Conservation (phyloP, 1,140 invertebrate species). For the Drosophila kurseongensis region DNA sequence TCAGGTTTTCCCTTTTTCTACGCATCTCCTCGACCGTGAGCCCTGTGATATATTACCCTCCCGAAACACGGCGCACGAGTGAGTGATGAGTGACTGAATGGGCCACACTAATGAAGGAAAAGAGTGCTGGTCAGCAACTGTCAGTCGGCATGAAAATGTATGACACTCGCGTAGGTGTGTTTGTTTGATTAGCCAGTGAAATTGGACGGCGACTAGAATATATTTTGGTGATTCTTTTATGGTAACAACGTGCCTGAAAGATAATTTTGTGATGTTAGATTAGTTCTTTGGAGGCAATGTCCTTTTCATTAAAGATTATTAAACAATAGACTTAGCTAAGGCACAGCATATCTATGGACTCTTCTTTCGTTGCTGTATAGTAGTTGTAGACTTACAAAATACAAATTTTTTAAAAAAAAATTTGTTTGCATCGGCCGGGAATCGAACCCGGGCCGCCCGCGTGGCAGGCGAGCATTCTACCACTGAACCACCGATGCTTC, state of each 20-base stretch:
- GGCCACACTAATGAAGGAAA: slow-evolving; percentile 56
- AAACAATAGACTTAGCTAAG: neutral
- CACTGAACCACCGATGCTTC: slow-evolving; percentile 88
- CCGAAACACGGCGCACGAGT: slow-evolving; percentile 43
- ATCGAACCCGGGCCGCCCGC: slow-evolving; percentile 94
- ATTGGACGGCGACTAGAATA: neutral
- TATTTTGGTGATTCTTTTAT: neutral
- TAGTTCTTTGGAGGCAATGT: neutral
- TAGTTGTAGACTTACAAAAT: no score
- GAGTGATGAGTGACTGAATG: slow-evolving; percentile 65
- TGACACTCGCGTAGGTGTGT: slow-evolving; percentile 2
- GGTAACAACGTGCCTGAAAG: neutral
- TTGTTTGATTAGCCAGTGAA: slow-evolving; percentile 20
- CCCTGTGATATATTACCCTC: slow-evolving; percentile 61
- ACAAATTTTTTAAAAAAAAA: neutral
- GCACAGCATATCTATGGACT: neutral
- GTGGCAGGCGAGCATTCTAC: slow-evolving; percentile 93
- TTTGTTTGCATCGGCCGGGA: slow-evolving; percentile 91
- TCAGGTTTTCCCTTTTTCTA: slow-evolving; percentile 48
- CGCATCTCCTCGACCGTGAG: slow-evolving; percentile 37
- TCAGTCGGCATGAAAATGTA: slow-evolving; percentile 25
- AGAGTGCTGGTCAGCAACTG: slow-evolving; percentile 45
- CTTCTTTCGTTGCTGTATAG: neutral
- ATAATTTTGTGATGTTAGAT: neutral
- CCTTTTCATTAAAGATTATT: neutral